A percentile compares a stretch with the other conserved stretches of the same genome.
These are phyloP conservation scores for Rhinophrynus dorsalis DNA, from an alignment of 2,797 vertebrate species.

Conservation along the genomic window DNA sequence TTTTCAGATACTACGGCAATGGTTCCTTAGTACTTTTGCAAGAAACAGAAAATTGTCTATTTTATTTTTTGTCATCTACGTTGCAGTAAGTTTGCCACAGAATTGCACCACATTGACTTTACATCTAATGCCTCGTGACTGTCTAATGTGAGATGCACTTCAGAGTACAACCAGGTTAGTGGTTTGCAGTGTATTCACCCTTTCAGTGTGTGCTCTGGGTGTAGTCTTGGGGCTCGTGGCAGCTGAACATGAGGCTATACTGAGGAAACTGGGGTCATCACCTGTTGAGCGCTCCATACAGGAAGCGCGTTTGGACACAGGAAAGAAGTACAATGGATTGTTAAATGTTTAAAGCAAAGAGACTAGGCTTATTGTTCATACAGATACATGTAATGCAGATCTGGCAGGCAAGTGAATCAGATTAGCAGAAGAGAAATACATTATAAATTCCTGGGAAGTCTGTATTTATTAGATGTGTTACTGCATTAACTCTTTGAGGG, in stretches of 20 bases:
- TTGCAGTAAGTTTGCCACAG: too few relatives aligned
- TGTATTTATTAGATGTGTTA: slow-evolving; percentile 54
- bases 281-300: slow-evolving; percentile 74
- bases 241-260: slow-evolving; percentile 75
- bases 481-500: too few relatives aligned
- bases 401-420: slow-evolving; percentile 58
- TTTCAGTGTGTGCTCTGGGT: slow-evolving; percentile 62
- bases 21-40: too few relatives aligned
- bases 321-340: slow-evolving; percentile 89
- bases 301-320: slow-evolving; percentile 86
- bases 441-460: slow-evolving; percentile 51
- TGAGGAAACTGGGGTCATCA: slow-evolving; percentile 86
- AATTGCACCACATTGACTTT: too few relatives aligned
- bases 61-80: too few relatives aligned
- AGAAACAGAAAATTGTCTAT: too few relatives aligned
- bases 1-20: too few relatives aligned
- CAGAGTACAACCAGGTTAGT: too few relatives aligned
- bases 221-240: slow-evolving; percentile 79
- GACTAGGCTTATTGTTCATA: slow-evolving; percentile 58
- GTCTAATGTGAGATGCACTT: too few relatives aligned
- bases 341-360: slow-evolving; percentile 53
- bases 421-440: slow-evolving; percentile 55
- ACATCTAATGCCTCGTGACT: too few relatives aligned
- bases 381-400: slow-evolving; percentile 49
- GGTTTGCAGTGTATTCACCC: slow-evolving; percentile 59